Conservation (phyloP, 2,113 vertebrate species). For the Felis chaus region DNA sequence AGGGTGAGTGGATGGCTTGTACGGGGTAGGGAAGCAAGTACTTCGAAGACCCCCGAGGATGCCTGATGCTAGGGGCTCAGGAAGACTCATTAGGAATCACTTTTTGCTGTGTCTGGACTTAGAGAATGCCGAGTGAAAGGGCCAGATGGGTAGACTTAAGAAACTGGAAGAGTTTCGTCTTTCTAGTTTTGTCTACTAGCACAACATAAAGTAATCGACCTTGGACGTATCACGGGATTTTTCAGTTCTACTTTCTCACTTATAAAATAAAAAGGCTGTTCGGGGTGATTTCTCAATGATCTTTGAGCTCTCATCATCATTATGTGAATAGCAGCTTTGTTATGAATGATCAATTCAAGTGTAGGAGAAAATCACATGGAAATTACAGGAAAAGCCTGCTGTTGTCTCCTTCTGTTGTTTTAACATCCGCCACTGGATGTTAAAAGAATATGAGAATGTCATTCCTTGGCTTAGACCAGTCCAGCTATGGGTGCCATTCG, state of each 20-base stretch:
- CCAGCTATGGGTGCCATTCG: neutral
- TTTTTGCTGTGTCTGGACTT: neutral
- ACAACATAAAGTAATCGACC: neutral
- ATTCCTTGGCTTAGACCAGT: neutral
- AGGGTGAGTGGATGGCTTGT: neutral
- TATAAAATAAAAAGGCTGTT: neutral
- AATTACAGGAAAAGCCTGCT: neutral
- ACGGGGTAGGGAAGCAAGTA: neutral
- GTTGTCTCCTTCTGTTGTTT: neutral
- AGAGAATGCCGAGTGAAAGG: neutral
- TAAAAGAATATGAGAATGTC: neutral
- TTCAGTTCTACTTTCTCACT: neutral
- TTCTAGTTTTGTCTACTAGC: neutral
- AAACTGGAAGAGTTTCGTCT: neutral
- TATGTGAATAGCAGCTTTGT: neutral
- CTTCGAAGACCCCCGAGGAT: neutral
- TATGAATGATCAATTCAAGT: neutral
- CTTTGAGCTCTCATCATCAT: neutral
- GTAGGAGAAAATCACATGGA: neutral
- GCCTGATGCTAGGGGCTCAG: neutral
- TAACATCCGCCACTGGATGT: neutral
- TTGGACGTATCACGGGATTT: neutral
- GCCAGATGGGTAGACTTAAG: neutral
- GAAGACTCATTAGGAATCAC: neutral
- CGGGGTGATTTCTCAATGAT: neutral